Evolutionary conservation across 1,140 invertebrate species (phyloP), one percentile per base, ranked within the genome.

Genomic region (Heliconius nattereri): DNA sequence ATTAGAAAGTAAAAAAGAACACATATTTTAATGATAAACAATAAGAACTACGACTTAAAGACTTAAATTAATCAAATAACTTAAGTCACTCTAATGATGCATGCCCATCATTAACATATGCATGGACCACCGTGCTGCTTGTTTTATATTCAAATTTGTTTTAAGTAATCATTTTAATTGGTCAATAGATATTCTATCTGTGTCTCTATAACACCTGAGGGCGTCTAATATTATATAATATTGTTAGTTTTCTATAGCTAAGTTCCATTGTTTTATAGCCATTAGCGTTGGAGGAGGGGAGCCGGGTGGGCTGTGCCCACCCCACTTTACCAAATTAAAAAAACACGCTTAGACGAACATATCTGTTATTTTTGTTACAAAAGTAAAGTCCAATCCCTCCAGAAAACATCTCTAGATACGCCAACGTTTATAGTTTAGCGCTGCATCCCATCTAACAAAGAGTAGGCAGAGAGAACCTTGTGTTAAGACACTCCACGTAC

Each of bases 141-240:
- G 60, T 66, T 66, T 66, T 60, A 60, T 60, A 66, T 66, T 26
- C 60, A 66, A 16, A 66, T 66, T 66, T 66, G 26, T 66, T 66
- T 66, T 29, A 66, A 66, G 13, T 66, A 66, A 66, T 66, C 3
- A 66, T 66, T 66, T 66, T 66, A 66, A 66, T 66, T 66, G 60
- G 23, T 66, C 26, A 26, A 66, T 66, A 66, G 23, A 66, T 66
- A 66, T 66, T 66, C 60, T 26, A 26, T 26, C 9, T 2, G 60
- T 26, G 60, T 66, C 9, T 66, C 60, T 66, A 66, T 66, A 29
- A 29, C 60, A 66, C 60, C 60, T 66, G 60, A 66, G 60, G 60
- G 60, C 60, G 60, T 66, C 26, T 7, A 19, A 26, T 66, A 16
- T 66, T 66, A n/a, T 60, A 23, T 23, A 3, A 66, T 19, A 1